Evolutionary conservation across 2,888 invertebrate species (phyloP).

Genomic region (Scaptomyza tumidula): DNA sequence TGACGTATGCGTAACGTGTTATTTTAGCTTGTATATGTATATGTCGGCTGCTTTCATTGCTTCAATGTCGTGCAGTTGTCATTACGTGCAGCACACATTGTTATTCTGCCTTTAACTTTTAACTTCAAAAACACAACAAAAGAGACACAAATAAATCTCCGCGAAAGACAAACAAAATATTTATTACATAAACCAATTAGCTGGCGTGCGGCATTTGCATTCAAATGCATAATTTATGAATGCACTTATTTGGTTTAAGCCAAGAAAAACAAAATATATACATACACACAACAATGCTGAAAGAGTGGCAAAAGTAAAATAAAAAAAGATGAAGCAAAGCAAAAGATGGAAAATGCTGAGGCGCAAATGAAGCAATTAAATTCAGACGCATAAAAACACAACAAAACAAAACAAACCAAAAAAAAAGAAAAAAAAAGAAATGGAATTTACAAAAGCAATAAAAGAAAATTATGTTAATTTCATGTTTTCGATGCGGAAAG

Average conservation of each 20-base stretch:
- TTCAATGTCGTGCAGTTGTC: slow-evolving; percentile 63
- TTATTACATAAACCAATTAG: slow-evolving; percentile 74
- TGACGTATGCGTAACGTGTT: slow-evolving; percentile 62
- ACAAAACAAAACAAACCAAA: too few species aligned
- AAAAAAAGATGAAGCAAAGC: slow-evolving; percentile 15
- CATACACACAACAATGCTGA: slow-evolving; percentile 19
- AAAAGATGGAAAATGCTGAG: slow-evolving; percentile 43
- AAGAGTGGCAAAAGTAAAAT: slow-evolving; percentile 65
- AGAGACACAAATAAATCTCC: slow-evolving; percentile 12
- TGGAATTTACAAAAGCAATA: slow-evolving; percentile 48
- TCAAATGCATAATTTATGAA: slow-evolving; percentile 74
- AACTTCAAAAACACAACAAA: neutral
- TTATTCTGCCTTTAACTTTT: slow-evolving; percentile 33
- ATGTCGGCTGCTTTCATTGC: slow-evolving; percentile 50
- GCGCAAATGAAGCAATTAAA: slow-evolving; percentile 71
- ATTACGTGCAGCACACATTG: slow-evolving; percentile 48
- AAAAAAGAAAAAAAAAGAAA: slow-evolving; percentile 19
- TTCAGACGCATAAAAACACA: slow-evolving; percentile 31
- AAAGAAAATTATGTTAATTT: slow-evolving; percentile 62
- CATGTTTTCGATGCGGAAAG: slow-evolving; percentile 30
- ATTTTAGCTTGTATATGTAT: slow-evolving; percentile 32
- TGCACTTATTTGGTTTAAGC: slow-evolving; percentile 47
- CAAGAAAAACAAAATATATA: slow-evolving; percentile 23
- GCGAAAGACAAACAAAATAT: slow-evolving; percentile 42
- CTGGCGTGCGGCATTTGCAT: slow-evolving; percentile 64